A percentile compares a stretch with the other conserved stretches of the same genome.
These are phyloP conservation scores for Capitella teleta DNA, from an alignment of 1,140 invertebrate genomes.

Conservation along the genomic window DNA sequence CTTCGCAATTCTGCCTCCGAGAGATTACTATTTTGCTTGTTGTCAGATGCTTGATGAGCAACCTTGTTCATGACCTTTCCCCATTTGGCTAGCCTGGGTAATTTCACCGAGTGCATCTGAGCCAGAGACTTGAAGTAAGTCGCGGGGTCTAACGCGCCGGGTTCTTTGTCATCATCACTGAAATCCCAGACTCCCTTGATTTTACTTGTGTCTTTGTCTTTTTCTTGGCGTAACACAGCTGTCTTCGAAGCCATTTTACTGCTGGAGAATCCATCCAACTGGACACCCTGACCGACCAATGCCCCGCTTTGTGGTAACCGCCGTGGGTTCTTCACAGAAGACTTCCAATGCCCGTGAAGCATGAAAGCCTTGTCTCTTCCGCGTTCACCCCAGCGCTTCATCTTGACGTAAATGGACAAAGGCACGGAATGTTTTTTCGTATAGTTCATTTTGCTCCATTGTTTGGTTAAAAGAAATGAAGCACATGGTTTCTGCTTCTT, in stretches of 20 bases:
- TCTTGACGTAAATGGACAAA: constrained; percentile 23
- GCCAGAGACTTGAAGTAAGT: background rate
- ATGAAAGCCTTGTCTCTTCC: constrained; percentile 24
- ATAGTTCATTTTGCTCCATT: constrained; percentile 30
- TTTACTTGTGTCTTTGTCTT: background rate
- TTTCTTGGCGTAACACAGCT: background rate
- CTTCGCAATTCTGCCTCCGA: too few species aligned
- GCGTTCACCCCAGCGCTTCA: constrained; percentile 33
- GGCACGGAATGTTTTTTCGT: constrained; percentile 21
- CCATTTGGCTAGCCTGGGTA: background rate
- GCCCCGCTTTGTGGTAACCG: background rate
- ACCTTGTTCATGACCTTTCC: too few species aligned
- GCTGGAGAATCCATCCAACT: background rate
- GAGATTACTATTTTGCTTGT: too few species aligned
- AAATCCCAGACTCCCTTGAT: background rate
- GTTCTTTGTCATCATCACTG: background rate
- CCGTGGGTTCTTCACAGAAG: constrained; percentile 1
- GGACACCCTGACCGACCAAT: constrained; percentile 1
- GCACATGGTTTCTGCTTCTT: constrained; percentile 31
- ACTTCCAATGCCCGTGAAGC: constrained; percentile 10
- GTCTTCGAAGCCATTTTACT: constrained; percentile 2
- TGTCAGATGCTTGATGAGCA: too few species aligned
- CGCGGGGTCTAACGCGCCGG: background rate
- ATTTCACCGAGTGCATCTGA: background rate
- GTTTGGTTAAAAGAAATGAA: constrained; percentile 36